Percentiles rank a stretch among this genome's conserved stretches.
Evolutionary conservation across 2,797 vertebrate genomes (phyloP).

Genomic region (Danionella dracula): DNA sequence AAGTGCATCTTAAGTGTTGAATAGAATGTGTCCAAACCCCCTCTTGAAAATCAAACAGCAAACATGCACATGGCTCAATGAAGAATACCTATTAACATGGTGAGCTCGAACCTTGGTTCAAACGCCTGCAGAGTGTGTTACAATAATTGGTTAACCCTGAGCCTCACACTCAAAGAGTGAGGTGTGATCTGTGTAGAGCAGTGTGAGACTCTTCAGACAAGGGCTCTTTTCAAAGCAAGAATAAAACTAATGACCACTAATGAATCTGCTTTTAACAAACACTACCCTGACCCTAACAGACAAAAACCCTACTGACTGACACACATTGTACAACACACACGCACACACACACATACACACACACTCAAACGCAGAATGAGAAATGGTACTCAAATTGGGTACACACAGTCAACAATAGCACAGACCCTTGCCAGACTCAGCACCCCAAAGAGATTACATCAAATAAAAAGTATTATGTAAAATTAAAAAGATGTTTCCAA

Average conservation of each 20-base stretch:
- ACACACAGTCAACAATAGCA: conserved; percentile 12
- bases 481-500: conserved; percentile 3
- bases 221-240: conserved; percentile 39
- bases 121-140: conserved; percentile 34
- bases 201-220: conserved; percentile 36
- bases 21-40: not conserved
- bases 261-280: conserved; percentile 42
- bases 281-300: conserved; percentile 17
- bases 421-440: not conserved
- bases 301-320: not conserved
- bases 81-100: conserved; percentile 22
- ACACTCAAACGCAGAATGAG: conserved; percentile 14
- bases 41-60: not conserved
- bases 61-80: conserved; percentile 11
- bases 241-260: conserved; percentile 41
- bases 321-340: not conserved
- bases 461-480: conserved; percentile 1
- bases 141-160: conserved; percentile 45
- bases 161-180: conserved; percentile 31
- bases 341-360: not conserved
- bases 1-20: not conserved
- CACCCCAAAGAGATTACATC: not conserved
- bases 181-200: conserved; percentile 23
- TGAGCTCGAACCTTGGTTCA: conserved; percentile 40
- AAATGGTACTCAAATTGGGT: not conserved